Base-by-base conservation (phyloP, 2,113 vertebrate species). In the Myotis brandtii region DNA sequence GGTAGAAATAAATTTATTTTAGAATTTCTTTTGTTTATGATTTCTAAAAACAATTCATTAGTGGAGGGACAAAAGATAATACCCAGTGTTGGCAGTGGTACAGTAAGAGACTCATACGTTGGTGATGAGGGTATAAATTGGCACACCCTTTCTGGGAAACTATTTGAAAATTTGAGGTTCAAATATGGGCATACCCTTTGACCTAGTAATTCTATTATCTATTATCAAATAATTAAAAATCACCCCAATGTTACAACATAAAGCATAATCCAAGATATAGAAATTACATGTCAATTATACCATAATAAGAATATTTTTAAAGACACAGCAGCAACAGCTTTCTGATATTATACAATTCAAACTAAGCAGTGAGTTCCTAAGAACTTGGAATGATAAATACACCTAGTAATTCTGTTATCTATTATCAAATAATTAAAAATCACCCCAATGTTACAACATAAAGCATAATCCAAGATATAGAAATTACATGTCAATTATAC, bases 11-110 rank as follows among this genome's bases (percentile, higher is more conserved):
- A 86, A 59, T 52, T 69, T 81, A 64, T 66, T 95, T 69, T 91
- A 72, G 66, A 89, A 88, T 81, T 93, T 81, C 50, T 48, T 91
- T 92, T 77, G 54, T 89, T 89, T 94, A 23, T 52, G 43, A 83
- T 77, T 82, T 93, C 27, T 56, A 62, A 93, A 87, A 91, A 37
- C 48, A 94, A 4, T 66, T 52, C 54, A 40, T 62, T 79, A 80
- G 64, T 25, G 83, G 93, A 4, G 66, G 17, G 9, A 11, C 43
- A 66, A 25, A 77, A 67, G 59, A 62, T 72, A 88, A 86, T 56
- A 50, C 9, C 30, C 73, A 56, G 0, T 18, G 4, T 56, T 90
- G 54, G 23, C 69, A 67, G 5, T 37, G 50, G 16, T 54, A 1
- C 16, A 62, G 9, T 81, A 67, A 86, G 59, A 94, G 50, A 66